Base-by-base conservation (phyloP, 2,797 vertebrate genomes). In the Chaetophractus vellerosus region DNA sequence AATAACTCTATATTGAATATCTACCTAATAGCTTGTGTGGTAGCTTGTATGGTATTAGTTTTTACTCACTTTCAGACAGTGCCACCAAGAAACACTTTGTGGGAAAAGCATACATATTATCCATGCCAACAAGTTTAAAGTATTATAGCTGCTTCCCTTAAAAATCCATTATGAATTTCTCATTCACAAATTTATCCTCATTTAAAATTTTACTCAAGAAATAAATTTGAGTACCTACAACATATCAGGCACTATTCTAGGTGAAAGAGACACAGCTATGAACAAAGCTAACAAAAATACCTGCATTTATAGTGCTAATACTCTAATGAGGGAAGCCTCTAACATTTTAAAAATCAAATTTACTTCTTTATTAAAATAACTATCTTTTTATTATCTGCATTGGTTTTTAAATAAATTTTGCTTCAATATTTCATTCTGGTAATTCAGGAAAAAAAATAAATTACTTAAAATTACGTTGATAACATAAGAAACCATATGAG, bases 131-230 rank as follows among this genome's bases (percentile, higher is more conserved):
- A 74, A 84, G 95, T 72, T 94, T 21, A 48, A 85, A 88, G 14
- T 26, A 86, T 78, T 91, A 23, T 9, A 96, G 83, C 10, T 64
- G 33, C 11, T 89, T 92, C 76, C 61, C 71, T 94, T 94, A 95
- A 95, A 52, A 91, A 93, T 72, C n/a, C 23, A 88, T 94, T 78
- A 93, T 64, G 31, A 84, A 91, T 88, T 83, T 83, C 89, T 93
- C 66, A 71, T 19, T 87, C 78, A 94, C 45, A 80, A 81, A 89
- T 89, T 89, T 80, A 87, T 28, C 63, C n/a, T 84, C 33, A 71
- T 45, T 84, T 90, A 64, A 41, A 84, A 79, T 71, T 79, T 84
- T 81, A 86, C 66, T 86, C 33, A 90, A 76, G 36, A 93, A 86
- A 75, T 87, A 87, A 86, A 95, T 87, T 9, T 75, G n/a, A 90